Conservation (phyloP, 2,113 vertebrate genomes). For the Ochotona curzoniae region DNA sequence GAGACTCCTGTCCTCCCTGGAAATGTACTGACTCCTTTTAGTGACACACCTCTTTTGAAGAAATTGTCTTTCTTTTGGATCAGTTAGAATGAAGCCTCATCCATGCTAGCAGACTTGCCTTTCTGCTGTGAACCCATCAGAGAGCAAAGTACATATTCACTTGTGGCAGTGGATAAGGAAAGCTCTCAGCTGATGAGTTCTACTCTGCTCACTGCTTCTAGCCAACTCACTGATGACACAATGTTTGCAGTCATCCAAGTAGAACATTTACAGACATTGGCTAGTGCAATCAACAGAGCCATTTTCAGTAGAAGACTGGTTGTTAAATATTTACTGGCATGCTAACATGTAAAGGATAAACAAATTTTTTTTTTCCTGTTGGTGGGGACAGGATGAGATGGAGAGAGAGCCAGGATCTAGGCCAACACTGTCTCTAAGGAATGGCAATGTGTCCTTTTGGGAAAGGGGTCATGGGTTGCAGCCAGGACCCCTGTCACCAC, state of each 20-base stretch:
- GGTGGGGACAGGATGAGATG: neutral
- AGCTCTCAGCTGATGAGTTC: slow-evolving; percentile 71
- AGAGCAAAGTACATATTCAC: neutral
- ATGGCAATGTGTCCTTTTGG: accelerated
- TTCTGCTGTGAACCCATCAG: neutral
- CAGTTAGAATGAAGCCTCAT: neutral
- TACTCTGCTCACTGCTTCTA: slow-evolving; percentile 39
- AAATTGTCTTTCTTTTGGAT: too few species aligned
- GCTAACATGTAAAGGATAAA: accelerated
- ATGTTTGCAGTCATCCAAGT: neutral
- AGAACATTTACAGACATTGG: neutral
- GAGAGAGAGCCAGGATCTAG: neutral
- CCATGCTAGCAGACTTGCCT: neutral
- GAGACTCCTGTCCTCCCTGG: neutral
- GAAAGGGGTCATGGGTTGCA: neutral
- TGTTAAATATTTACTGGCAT: too few species aligned
- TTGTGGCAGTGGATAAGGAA: too few species aligned
- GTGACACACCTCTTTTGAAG: neutral
- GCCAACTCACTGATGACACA: neutral
- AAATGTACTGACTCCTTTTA: accelerated
- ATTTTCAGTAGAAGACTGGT: accelerated
- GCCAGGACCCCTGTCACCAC: accelerated
- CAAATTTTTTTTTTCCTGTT: too few species aligned
- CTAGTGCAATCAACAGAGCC: accelerated
- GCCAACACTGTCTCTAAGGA: neutral